Base-by-base conservation (phyloP, 2,113 vertebrate genomes). In the Ameiurus melas region DNA sequence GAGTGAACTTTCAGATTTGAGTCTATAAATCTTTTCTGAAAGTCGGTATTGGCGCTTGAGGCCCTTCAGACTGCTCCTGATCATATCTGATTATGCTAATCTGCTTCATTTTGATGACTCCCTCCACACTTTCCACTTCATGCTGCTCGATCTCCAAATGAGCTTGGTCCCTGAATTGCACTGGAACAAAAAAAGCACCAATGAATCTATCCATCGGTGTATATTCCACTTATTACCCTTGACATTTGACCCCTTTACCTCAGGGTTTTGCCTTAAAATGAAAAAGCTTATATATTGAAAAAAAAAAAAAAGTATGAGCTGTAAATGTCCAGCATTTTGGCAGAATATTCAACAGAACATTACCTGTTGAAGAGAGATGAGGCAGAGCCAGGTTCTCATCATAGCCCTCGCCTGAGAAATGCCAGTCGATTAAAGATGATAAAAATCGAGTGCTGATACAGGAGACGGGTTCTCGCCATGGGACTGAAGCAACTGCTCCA, bases 51-150 rank as follows among this genome's bases (percentile, higher is more conserved):
- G 47, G 47, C n/a, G 77, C 62, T 47, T 43, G 25, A 43, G 62
- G 83, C 36, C 64, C 83, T 85, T 53, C 47, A 53, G 9, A 6
- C 83, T 30, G 83, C 47, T 53, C 30, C 83, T 68, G 64, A 85
- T 71, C 83, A 33, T 13, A 53, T 85, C 83, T 70, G 83, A 85
- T 85, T 85, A 85, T 85, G 64, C 83, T 30, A 85, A 85, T 71
- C 47, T 9, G 43, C 70, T 85, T 70, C 20, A 16, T 68, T 71
- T 85, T 85, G 83, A 85, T 85, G 62, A 68, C 62, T 71, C 47
- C 36, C 25, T 84, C 62, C 39, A 25, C 58, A 64, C 64, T 83
- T 47, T 84, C 62, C 83, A 43, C 39, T 84, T 84, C 83, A 68
- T 84, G 62, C 83, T 84, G 60, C 83, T 66, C 47, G 51, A 62